phyloP scores from a whole-genome alignment of 2,797 vertebrate species.

The Lepus townsendii region DNA sequence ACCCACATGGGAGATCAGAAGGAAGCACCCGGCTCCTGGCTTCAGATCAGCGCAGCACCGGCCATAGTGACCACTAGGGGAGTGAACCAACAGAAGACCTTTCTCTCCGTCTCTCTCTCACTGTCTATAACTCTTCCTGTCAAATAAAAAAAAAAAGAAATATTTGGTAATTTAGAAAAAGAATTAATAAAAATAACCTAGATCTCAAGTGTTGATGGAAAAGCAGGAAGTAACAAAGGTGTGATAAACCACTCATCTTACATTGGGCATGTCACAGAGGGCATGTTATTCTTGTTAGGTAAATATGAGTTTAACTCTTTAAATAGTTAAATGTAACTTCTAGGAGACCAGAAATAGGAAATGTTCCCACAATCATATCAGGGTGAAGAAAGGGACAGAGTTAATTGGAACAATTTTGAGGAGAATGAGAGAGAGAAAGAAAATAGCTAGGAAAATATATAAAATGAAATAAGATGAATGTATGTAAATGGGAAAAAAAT shows the following conservation, averaged over 20 bases:
- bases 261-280: not conserved
- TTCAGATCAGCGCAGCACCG: no score
- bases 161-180: not conserved
- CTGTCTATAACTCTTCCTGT: no score
- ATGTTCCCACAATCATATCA: not conserved
- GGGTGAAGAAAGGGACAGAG: not conserved
- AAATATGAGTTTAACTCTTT: not conserved
- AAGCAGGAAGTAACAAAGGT: not conserved
- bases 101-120: no score
- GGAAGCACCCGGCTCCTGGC: no score
- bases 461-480: not conserved
- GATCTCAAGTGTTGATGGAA: not conserved
- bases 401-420: not conserved
- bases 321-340: not conserved
- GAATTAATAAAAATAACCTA: constrained; percentile 20
- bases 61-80: no score
- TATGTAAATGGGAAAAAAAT: not conserved
- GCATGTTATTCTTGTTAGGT: not conserved
- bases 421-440: not conserved
- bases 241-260: not conserved
- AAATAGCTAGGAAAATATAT: not conserved
- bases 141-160: not conserved
- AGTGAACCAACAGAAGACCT: no score
- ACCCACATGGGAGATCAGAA: no score
- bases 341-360: not conserved